Base-by-base conservation (phyloP, 2,113 vertebrate genomes). In the Sturnira hondurensis region DNA sequence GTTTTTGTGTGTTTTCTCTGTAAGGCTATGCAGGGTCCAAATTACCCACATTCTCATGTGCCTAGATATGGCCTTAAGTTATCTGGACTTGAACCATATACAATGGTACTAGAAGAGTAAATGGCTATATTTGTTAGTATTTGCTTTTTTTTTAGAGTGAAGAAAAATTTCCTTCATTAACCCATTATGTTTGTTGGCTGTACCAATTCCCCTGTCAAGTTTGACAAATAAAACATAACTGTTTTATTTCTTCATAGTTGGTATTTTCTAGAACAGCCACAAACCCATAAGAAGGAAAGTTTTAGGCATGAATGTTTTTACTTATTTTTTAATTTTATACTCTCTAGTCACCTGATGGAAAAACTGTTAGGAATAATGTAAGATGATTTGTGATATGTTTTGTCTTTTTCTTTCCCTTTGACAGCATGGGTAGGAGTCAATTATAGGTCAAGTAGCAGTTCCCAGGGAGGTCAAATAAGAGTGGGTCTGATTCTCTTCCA, bases 181-280 rank as follows among this genome's bases (percentile, higher is more conserved):
- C 20, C 19, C 24, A 0, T 41, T 26, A 7, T 26, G 15, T 28
- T 9, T 58, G 2, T 71, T 85, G 47, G 31, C n/a, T 3, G 0
- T 74, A 41, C 50, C 41, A 56, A 43, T 33, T 45, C 45, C 22
- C 13, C 36, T 13, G 2, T 63, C 86, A n/a, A 28, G 10, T 43
- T 0, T n/a, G n/a, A n/a, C n/a, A n/a, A n/a, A n/a, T n/a, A n/a
- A n/a, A n/a, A n/a, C n/a, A n/a, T n/a, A n/a, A n/a, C n/a, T 33
- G 26, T 67, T 50, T 97, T 31, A 9, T 14, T 56, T 84, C 74
- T 28, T 31, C 54, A 41, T 43, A 2, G 68, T 36, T 52, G 19
- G 10, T 86, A 31, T 84, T 82, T 89, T 58, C 93, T 89, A 17
- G 74, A 45, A 12, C 50, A 56, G 7, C 22, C 2, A 20, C 68